Percentiles rank a stretch among this genome's conserved stretches.
Conservation (phyloP, 2,888 invertebrate species). For the Sycophila texana region DNA sequence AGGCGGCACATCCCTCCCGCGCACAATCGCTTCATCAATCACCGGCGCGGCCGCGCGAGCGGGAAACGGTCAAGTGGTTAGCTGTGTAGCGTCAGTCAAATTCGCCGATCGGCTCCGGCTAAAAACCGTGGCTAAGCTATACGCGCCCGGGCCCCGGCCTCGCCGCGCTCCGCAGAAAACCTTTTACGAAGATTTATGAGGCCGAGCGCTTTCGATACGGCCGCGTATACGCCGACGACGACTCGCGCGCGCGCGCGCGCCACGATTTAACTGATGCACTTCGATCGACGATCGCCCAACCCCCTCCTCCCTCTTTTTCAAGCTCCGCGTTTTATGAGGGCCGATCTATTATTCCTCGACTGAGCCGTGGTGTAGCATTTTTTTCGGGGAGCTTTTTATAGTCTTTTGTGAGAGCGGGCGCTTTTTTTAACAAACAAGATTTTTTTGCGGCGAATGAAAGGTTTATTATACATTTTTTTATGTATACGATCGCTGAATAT, state of each 20-base stretch:
- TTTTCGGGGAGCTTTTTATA: no score
- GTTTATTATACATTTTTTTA: no score
- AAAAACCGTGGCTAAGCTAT: constrained; percentile 74
- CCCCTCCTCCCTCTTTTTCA: not conserved
- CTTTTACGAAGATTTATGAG: constrained; percentile 71
- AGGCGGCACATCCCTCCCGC: not conserved
- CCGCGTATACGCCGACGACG: constrained; percentile 5
- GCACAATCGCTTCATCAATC: constrained; percentile 74
- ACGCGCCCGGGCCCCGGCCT: constrained; percentile 54
- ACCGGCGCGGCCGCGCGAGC: constrained; percentile 56
- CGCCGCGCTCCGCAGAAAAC: constrained; percentile 60
- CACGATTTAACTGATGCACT: constrained; percentile 52
- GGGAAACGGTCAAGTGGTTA: constrained; percentile 75
- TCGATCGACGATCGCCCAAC: constrained; percentile 37
- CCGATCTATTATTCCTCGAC: no score
- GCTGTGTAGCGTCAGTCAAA: constrained; percentile 74
- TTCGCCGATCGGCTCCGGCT: constrained; percentile 64
- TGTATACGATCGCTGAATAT: no score
- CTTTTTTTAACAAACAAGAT: no score
- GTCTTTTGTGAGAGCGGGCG: no score
- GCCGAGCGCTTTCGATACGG: constrained; percentile 12
- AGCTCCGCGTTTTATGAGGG: no score
- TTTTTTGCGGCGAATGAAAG: no score
- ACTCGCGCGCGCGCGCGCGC: not conserved
- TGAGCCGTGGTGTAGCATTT: no score